Evolutionary conservation across 2,113 vertebrate species (phyloP).

Genomic region (Etia nguti): DNA sequence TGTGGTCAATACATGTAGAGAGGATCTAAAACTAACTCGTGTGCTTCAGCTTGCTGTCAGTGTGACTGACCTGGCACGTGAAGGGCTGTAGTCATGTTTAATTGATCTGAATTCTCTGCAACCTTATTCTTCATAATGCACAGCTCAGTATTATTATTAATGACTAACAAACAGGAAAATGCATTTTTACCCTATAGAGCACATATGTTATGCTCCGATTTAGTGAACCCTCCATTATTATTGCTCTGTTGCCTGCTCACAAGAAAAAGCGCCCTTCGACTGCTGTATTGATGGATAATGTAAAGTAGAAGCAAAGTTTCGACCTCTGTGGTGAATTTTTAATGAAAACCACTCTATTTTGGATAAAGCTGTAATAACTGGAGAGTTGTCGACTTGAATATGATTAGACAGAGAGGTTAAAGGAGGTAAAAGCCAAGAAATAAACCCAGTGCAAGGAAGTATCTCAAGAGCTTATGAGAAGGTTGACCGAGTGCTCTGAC

Average conservation of each 20-base stretch:
- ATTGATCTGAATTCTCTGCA: slow-evolving; percentile 42
- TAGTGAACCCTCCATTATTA: neutral
- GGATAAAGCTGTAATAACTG: neutral
- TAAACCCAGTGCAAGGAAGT: neutral
- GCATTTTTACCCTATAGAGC: neutral
- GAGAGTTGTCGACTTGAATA: neutral
- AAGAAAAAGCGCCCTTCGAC: neutral
- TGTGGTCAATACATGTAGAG: slow-evolving; percentile 8
- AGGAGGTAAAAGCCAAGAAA: neutral
- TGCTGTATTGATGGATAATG: neutral
- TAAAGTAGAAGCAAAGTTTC: neutral
- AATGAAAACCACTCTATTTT: neutral
- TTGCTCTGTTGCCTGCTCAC: neutral
- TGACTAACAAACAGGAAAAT: neutral
- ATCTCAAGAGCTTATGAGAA: neutral
- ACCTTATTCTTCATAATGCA: neutral
- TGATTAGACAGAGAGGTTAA: neutral
- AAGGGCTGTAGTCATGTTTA: slow-evolving; percentile 40
- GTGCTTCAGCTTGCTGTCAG: neutral
- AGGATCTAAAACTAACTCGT: neutral
- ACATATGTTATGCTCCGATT: neutral
- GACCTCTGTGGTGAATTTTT: neutral
- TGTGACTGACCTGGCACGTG: neutral
- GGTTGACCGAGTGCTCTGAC: neutral
- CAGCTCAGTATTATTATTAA: slow-evolving; percentile 20